phyloP scores from a whole-genome alignment of 2,888 invertebrate genomes.

The Conops quadrifasciatus region DNA sequence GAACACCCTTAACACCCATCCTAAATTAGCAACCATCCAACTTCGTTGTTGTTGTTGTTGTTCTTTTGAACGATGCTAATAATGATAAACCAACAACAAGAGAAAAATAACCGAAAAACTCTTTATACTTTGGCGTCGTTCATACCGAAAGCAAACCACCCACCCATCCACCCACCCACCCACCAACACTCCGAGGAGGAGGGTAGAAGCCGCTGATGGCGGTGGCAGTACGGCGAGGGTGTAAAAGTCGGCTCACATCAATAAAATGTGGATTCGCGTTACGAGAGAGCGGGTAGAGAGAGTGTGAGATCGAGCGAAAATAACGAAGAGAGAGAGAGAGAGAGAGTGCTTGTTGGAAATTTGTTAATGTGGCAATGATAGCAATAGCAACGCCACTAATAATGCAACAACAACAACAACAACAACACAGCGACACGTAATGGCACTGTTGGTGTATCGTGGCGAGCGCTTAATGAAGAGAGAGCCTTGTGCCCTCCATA shows the following conservation, averaged over 20 bases:
- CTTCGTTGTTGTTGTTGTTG: slow-evolving; percentile 55
- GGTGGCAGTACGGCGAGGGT: slow-evolving; percentile 23
- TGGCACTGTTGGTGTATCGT: slow-evolving; percentile 2
- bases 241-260: slow-evolving; percentile 1
- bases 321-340: slow-evolving; percentile 42
- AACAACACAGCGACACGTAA: slow-evolving; percentile 20
- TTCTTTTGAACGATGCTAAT: slow-evolving; percentile 49
- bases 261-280: no score
- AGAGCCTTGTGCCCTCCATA: not conserved
- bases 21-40: no score
- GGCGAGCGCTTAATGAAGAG: not conserved
- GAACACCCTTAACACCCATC: slow-evolving; percentile 62
- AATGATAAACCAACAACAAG: slow-evolving; percentile 36
- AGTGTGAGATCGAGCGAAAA: not conserved
- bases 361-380: slow-evolving; percentile 60
- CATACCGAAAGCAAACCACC: not conserved
- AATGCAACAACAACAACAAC: slow-evolving; percentile 22
- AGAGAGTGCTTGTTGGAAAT: slow-evolving; percentile 58
- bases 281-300: no score
- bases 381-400: slow-evolving; percentile 38
- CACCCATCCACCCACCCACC: slow-evolving; percentile 15
- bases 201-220: slow-evolving; percentile 12
- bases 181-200: not conserved
- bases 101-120: not conserved
- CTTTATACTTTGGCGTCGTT: slow-evolving; percentile 5